A percentile compares a stretch with the other conserved stretches of the same genome.
These are phyloP conservation scores for Tenualosa ilisha DNA, from an alignment of 2,797 vertebrate species.

Conservation along the genomic window DNA sequence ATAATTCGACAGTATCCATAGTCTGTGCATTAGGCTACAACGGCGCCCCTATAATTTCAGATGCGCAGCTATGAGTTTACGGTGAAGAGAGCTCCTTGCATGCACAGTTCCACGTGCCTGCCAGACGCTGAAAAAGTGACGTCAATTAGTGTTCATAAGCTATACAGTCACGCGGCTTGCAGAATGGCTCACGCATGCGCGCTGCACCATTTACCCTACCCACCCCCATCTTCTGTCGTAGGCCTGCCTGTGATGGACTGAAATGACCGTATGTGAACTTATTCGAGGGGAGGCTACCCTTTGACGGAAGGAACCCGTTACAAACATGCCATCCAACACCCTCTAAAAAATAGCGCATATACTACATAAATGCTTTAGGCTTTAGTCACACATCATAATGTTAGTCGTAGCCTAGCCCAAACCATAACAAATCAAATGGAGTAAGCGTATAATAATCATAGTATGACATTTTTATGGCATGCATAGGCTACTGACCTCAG, in stretches of 20 bases:
- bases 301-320: neutral
- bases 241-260: neutral
- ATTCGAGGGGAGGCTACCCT: neutral
- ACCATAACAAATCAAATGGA: too few species aligned
- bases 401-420: too few species aligned
- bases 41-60: neutral
- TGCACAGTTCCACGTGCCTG: slow-evolving; percentile 46
- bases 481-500: too few species aligned
- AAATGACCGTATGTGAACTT: neutral
- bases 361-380: too few species aligned
- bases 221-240: neutral
- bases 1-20: neutral
- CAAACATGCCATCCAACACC: too few species aligned
- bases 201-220: neutral
- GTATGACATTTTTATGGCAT: too few species aligned
- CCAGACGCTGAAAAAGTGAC: slow-evolving; percentile 35
- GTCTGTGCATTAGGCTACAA: slow-evolving; percentile 22
- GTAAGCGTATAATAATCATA: too few species aligned
- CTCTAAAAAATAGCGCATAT: too few species aligned
- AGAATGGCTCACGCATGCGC: slow-evolving; percentile 42
- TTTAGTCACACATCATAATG: too few species aligned
- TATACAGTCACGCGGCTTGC: slow-evolving; percentile 46
- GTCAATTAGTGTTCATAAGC: slow-evolving; percentile 10
- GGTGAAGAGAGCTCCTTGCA: slow-evolving; percentile 33
- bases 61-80: neutral